Conservation (phyloP, 2,113 vertebrate genomes). For the Bubalus kerabau region DNA sequence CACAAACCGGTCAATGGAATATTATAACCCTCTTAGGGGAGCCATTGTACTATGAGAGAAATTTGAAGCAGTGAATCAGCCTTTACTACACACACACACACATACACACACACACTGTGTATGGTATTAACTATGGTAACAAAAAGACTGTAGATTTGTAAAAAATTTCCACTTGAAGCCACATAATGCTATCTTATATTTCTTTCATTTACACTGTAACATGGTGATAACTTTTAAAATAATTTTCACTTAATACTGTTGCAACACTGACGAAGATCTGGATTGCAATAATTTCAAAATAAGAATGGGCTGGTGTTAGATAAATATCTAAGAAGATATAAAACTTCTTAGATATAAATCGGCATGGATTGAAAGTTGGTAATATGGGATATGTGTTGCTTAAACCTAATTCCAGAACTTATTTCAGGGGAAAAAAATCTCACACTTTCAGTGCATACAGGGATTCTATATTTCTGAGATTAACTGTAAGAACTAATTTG, state of each 20-base stretch:
- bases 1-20: conserved; percentile 71
- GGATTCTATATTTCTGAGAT: conserved; percentile 6
- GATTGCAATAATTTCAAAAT: background rate
- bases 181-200: background rate
- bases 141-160: background rate
- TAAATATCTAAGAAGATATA: background rate
- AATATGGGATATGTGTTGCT: background rate
- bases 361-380: background rate
- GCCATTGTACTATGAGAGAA: conserved; percentile 66
- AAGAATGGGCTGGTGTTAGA: background rate
- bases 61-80: conserved; percentile 63
- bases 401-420: background rate
- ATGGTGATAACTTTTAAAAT: background rate
- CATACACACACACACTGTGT: background rate
- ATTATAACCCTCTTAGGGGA: conserved; percentile 76
- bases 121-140: background rate
- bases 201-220: background rate
- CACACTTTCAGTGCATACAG: background rate
- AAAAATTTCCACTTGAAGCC: background rate
- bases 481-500: background rate
- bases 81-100: conserved; percentile 13
- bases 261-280: background rate
- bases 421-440: background rate
- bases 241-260: background rate
- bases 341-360: background rate